These are phyloP conservation scores for Apantesis nais DNA, from an alignment of 2,888 invertebrate species.

Conservation along the genomic window DNA sequence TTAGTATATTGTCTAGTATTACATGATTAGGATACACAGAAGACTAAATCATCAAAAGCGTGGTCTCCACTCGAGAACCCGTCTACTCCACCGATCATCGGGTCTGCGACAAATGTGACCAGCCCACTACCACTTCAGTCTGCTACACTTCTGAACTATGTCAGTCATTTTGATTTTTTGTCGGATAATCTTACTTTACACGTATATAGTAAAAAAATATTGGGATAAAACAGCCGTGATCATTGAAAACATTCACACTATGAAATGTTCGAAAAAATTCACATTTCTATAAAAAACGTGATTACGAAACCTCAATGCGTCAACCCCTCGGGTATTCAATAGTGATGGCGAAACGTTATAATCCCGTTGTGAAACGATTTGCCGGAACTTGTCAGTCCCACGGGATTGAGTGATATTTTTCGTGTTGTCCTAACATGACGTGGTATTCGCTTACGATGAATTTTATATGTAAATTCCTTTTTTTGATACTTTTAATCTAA, in stretches of 20 bases:
- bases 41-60: no score
- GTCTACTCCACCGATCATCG: no score
- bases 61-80: no score
- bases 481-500: neutral
- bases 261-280: conserved; percentile 49
- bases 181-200: no score
- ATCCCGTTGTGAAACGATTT: conserved; percentile 37
- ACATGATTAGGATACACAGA: no score
- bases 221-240: conserved; percentile 33
- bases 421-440: conserved; percentile 12
- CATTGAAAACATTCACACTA: conserved; percentile 40
- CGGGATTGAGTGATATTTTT: conserved; percentile 26
- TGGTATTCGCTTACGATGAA: neutral
- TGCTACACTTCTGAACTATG: no score
- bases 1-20: no score
- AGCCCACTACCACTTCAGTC: no score
- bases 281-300: conserved; percentile 51
- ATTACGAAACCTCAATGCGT: conserved; percentile 46
- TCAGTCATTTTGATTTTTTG: no score
- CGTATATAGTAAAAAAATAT: conserved; percentile 38
- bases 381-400: conserved; percentile 31
- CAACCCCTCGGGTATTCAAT: conserved; percentile 43
- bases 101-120: no score
- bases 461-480: conserved; percentile 3
- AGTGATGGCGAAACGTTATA: conserved; percentile 38